These are phyloP conservation scores for Hippoglossus stenolepis DNA, from an alignment of 2,113 vertebrate species.

Conservation along the genomic window DNA sequence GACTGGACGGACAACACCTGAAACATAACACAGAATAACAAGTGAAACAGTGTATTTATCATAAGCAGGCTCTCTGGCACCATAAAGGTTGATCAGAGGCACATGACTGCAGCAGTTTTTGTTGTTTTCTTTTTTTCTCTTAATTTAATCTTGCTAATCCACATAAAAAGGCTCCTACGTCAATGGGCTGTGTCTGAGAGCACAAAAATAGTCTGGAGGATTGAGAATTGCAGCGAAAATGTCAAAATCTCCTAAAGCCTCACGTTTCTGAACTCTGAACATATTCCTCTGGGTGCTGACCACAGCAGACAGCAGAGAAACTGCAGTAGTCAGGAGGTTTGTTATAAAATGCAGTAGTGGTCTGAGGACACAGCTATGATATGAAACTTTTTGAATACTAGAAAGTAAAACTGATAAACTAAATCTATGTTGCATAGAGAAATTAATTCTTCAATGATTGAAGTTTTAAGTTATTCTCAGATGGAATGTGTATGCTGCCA, in stretches of 20 bases:
- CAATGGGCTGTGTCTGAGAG: slow-evolving; percentile 22
- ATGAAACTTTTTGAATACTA: neutral
- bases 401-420: neutral
- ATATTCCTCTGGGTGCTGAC: slow-evolving; percentile 18
- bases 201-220: slow-evolving; percentile 47
- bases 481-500: neutral
- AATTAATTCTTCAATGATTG: neutral
- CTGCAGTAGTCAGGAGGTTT: slow-evolving; percentile 17
- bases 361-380: neutral
- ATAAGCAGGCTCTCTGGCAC: neutral
- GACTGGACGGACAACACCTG: slow-evolving; percentile 86
- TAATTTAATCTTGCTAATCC: slow-evolving; percentile 43
- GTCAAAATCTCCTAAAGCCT: slow-evolving; percentile 34
- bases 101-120: slow-evolving; percentile 11
- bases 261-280: slow-evolving; percentile 21
- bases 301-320: slow-evolving; percentile 45
- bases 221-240: slow-evolving; percentile 24
- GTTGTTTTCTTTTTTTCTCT: slow-evolving; percentile 12
- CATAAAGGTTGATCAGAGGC: neutral
- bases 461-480: neutral
- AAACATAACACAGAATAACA: slow-evolving; percentile 17
- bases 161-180: slow-evolving; percentile 34
- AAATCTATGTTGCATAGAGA: neutral
- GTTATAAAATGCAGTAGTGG: slow-evolving; percentile 7
- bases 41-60: neutral